Evolutionary conservation across 2,797 vertebrate species (phyloP).

Genomic region (Neomorphus geoffroyi): DNA sequence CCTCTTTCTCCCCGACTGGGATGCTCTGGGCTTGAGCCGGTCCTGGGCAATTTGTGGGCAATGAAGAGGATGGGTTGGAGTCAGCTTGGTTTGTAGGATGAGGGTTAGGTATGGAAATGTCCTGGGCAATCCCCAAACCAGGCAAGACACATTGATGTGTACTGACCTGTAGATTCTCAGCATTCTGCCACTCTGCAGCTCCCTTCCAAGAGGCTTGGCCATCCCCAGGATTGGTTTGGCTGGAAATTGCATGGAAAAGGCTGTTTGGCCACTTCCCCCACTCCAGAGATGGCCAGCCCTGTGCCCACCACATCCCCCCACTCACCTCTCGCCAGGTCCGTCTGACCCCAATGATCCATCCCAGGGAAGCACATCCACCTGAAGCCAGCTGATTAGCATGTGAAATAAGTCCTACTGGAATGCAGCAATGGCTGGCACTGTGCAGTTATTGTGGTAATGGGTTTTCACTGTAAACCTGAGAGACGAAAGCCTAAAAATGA

Average conservation of each 20-base stretch:
- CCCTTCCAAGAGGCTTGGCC: accelerated
- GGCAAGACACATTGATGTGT: not conserved
- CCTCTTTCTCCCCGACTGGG: not conserved
- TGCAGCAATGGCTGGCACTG: not conserved
- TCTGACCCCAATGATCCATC: not conserved
- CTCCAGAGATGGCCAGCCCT: not conserved
- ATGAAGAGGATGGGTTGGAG: not conserved
- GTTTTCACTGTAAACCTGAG: not conserved
- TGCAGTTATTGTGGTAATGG: not conserved
- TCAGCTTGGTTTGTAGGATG: not conserved
- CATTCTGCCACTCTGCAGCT: not conserved
- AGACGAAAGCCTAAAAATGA: not conserved
- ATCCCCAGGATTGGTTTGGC: not conserved
- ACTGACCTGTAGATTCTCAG: not conserved
- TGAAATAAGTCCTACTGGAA: not conserved
- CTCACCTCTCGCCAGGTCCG: not conserved
- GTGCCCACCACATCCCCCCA: accelerated
- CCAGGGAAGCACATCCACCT: not conserved
- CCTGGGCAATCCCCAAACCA: accelerated
- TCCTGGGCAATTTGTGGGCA: not conserved
- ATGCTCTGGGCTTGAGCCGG: not conserved
- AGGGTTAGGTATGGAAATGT: not conserved
- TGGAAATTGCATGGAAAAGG: not conserved
- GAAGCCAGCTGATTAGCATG: not conserved
- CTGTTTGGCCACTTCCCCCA: not conserved